A percentile compares a stretch with the other conserved stretches of the same genome.
phyloP scores from a whole-genome alignment of 1,140 invertebrate species.

The Rhagoletis zephyria region DNA sequence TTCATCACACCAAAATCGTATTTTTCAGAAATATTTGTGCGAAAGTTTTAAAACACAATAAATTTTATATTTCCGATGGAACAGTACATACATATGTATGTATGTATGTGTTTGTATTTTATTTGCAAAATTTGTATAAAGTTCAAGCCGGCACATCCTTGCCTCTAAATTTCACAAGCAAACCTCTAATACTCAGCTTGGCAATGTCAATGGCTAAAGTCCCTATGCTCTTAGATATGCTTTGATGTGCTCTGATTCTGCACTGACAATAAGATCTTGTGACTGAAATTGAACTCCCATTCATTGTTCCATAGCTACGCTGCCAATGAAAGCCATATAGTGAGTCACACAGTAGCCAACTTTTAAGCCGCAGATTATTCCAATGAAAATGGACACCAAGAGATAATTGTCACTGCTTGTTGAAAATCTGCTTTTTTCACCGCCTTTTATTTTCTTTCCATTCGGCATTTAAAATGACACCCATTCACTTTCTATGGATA shows the following conservation, averaged over 20 bases:
- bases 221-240: not conserved
- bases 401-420: constrained; percentile 17
- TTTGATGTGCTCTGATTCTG: not conserved
- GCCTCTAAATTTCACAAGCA: not conserved
- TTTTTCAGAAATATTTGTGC: too few relatives aligned
- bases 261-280: not conserved
- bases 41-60: too few relatives aligned
- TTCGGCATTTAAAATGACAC: not conserved
- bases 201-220: not conserved
- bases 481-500: not conserved
- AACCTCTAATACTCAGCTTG: not conserved
- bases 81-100: too few relatives aligned
- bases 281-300: not conserved
- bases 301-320: not conserved
- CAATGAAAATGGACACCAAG: not conserved
- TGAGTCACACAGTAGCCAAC: constrained; percentile 19
- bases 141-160: not conserved
- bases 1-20: too few relatives aligned
- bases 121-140: too few relatives aligned
- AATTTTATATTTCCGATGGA: too few relatives aligned
- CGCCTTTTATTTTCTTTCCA: not conserved
- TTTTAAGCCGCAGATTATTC: constrained; percentile 16
- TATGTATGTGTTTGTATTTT: too few relatives aligned
- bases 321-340: not conserved
- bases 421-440: not conserved